Percentiles rank a stretch among this genome's conserved stretches.
These are phyloP conservation scores for Botia kubotai DNA, from an alignment of 2,797 vertebrate genomes.

Conservation along the genomic window DNA sequence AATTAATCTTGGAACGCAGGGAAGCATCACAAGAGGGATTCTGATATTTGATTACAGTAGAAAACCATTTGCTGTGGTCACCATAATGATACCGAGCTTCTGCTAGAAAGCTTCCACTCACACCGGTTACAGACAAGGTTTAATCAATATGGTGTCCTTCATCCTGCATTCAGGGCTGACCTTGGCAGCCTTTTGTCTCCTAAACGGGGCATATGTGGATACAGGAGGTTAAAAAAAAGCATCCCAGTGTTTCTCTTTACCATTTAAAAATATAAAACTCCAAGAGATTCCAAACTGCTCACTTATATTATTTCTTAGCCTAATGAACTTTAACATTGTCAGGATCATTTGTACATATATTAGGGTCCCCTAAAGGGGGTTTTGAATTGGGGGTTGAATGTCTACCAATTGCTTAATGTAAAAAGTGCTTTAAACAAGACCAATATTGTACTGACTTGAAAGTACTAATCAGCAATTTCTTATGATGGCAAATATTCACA, in stretches of 20 bases:
- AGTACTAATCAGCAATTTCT: neutral
- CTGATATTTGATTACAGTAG: constrained; percentile 79
- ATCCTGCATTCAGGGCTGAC: constrained; percentile 81
- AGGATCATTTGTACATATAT: constrained; percentile 72
- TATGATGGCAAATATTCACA: neutral
- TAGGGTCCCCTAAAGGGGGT: constrained; percentile 61
- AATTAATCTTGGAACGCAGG: constrained; percentile 76
- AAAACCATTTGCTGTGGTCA: constrained; percentile 82
- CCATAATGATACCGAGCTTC: constrained; percentile 75
- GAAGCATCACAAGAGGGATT: constrained; percentile 64
- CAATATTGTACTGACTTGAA: neutral
- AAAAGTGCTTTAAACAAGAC: neutral
- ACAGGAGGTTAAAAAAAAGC: constrained; percentile 64
- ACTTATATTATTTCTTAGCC: constrained; percentile 73
- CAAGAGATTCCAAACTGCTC: constrained; percentile 61
- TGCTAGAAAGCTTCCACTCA: constrained; percentile 55
- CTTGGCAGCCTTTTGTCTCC: constrained; percentile 86
- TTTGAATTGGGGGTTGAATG: neutral
- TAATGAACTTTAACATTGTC: constrained; percentile 74
- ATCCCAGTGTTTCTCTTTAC: constrained; percentile 52
- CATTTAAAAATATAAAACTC: neutral
- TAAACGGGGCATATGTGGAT: constrained; percentile 75
- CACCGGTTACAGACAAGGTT: constrained; percentile 78
- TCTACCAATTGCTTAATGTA: neutral
- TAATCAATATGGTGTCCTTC: constrained; percentile 87